Percentiles rank a stretch among this genome's conserved stretches.
phyloP scores from a whole-genome alignment of 2,797 vertebrate genomes.

The Takifugu rubripes region DNA sequence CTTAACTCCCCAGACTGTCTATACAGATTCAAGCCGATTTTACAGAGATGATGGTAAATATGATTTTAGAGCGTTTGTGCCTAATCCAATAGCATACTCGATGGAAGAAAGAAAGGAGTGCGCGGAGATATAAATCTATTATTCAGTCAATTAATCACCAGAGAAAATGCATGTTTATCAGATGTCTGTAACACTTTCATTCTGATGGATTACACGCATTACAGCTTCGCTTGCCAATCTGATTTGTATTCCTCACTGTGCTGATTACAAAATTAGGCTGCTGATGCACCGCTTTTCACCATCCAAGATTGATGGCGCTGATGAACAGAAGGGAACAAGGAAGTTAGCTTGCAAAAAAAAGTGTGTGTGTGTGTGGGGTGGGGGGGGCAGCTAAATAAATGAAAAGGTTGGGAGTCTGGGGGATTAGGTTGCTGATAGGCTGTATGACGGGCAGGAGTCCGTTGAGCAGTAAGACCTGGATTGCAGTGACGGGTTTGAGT shows the following conservation, averaged over 20 bases:
- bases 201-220: conserved; percentile 76
- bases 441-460: conserved; percentile 48
- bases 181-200: conserved; percentile 64
- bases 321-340: conserved; percentile 55
- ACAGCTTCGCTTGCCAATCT: conserved; percentile 61
- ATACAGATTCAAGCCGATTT: conserved; percentile 37
- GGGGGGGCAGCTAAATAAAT: conserved; percentile 29
- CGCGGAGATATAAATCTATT: conserved; percentile 58
- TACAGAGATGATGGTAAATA: conserved; percentile 29
- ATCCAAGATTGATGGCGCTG: conserved; percentile 65
- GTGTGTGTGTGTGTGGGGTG: conserved; percentile 13
- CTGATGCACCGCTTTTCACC: conserved; percentile 72
- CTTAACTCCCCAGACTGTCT: conserved; percentile 34
- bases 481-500: not conserved
- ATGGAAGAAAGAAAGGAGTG: conserved; percentile 28
- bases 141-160: conserved; percentile 71
- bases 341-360: conserved; percentile 18
- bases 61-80: conserved; percentile 21
- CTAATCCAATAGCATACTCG: no score
- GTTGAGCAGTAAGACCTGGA: conserved; percentile 26
- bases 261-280: conserved; percentile 76
- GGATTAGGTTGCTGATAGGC: conserved; percentile 33
- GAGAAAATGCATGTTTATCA: conserved; percentile 71
- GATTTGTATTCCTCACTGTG: conserved; percentile 71
- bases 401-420: conserved; percentile 19